Evolutionary conservation across 1,140 invertebrate genomes (phyloP), one percentile per base, ranked within the genome.

Genomic region (Centruroides sculpturatus): DNA sequence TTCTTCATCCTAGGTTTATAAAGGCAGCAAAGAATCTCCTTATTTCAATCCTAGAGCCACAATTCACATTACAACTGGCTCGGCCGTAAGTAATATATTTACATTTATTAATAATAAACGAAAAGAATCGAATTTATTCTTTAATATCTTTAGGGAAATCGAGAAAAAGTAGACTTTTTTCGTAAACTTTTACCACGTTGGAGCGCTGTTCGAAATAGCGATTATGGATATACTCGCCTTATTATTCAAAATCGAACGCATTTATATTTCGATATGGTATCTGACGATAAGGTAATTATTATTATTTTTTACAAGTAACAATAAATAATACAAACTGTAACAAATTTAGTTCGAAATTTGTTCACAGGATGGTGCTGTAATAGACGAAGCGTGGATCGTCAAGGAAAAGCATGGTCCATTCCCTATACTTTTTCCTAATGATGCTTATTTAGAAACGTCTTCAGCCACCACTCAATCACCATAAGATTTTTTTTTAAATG

Each of bases 141-240:
- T 23, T 23, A n/a, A 34, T 55, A 34, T 47, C 56, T 66, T 8
- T 54, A 76, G 82, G 81, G 83, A 5, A 84, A 82, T 66, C 63
- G 76, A 56, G 83, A 84, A 69, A 70, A 71, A 35, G 73, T 77
- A 47, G 79, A 80, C 63, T 68, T 67, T 4, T 83, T 84, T 64
- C 57, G 69, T 3, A 62, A 69, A 5, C 63, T 73, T 50, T 68
- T 76, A 10, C 80, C 80, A 8, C 59, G 71, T 4, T 94, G 88
- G 89, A 89, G 86, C 11, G 90, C 90, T 1, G 90, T 86, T 72
- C 80, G 85, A 11, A 86, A 82, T 57, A 79, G 81, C 50, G 93
- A 98, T 75, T 98, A 97, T 76, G 94, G 95, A 9, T 99, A 92
- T 72, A 88, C 91, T 1, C 76, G 89, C 57, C 76, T 98, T 73